Conservation (phyloP, 2,888 invertebrate species). For the Melipona bicolor region DNA sequence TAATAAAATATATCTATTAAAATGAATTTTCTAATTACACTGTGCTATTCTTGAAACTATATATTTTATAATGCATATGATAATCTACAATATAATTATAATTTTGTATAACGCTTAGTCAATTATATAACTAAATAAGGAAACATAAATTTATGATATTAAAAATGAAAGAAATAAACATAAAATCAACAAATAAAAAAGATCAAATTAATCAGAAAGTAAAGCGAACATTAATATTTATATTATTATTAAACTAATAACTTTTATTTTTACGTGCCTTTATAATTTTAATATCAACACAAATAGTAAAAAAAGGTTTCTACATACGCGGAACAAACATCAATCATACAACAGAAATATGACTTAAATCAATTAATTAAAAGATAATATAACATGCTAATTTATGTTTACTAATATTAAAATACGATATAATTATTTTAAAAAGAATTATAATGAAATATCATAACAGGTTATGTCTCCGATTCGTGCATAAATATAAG, state of each 20-base stretch:
- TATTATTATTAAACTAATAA: background rate
- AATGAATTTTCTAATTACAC: background rate
- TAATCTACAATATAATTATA: background rate
- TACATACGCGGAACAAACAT: background rate
- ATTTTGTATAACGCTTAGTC: background rate
- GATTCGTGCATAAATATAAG: slow-evolving; percentile 62
- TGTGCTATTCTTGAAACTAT: background rate
- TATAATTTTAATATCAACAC: background rate
- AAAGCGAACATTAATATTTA: slow-evolving; percentile 10
- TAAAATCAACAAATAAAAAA: background rate
- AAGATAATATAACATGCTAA: slow-evolving; percentile 1
- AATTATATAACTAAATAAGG: background rate
- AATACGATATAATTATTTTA: background rate
- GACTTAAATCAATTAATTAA: slow-evolving; percentile 29
- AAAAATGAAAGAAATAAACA: background rate
- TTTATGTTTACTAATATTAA: background rate
- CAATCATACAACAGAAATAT: slow-evolving; percentile 11
- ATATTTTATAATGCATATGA: background rate
- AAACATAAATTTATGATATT: background rate
- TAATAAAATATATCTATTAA: background rate
- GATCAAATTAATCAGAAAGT: background rate
- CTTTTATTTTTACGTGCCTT: slow-evolving; percentile 15
- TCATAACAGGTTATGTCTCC: slow-evolving; percentile 71
- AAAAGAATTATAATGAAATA: slow-evolving; percentile 31
- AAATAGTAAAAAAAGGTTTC: slow-evolving; percentile 2